Conservation (phyloP, 2,888 invertebrate genomes). For the Acrocera orbiculus region DNA sequence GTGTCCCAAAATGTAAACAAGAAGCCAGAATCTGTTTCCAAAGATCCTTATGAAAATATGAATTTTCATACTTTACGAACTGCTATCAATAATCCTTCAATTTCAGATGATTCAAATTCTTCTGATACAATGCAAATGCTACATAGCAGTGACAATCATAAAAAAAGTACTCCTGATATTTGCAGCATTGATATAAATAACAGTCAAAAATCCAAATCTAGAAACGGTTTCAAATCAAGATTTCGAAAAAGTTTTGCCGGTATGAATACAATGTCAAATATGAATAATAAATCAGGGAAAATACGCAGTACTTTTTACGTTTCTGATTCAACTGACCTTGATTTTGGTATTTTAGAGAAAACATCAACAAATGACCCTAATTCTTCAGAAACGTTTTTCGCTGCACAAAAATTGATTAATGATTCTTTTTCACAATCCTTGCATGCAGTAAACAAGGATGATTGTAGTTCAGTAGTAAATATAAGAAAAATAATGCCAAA, state of each 20-base stretch:
- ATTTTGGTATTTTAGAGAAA: conserved; percentile 39
- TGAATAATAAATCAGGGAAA: conserved; percentile 36
- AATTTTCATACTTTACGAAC: conserved; percentile 18
- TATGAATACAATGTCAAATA: conserved; percentile 35
- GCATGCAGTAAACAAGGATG: too few relatives aligned
- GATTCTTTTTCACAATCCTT: too few relatives aligned
- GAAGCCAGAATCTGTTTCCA: conserved; percentile 4
- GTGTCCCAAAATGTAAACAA: conserved; percentile 2
- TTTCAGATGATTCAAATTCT: background rate
- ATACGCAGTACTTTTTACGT: conserved; percentile 56
- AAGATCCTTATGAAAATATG: conserved; percentile 21
- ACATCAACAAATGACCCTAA: conserved; percentile 9
- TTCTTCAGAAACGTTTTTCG: conserved; percentile 2
- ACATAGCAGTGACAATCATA: background rate
- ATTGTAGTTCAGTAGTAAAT: conserved; percentile 12
- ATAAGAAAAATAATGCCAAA: conserved; percentile 26
- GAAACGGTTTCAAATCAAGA: conserved; percentile 41
- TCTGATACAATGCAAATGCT: conserved; percentile 4
- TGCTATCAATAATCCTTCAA: background rate
- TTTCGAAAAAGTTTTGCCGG: conserved; percentile 38
- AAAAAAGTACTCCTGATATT: background rate
- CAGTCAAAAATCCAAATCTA: conserved; percentile 31
- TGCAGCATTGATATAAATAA: conserved; percentile 15
- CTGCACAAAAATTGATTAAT: conserved; percentile 13
- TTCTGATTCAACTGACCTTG: conserved; percentile 46